Percentiles rank a stretch among this genome's conserved stretches.
Conservation (phyloP, 2,888 invertebrate genomes). For the Orthosia cruda region DNA sequence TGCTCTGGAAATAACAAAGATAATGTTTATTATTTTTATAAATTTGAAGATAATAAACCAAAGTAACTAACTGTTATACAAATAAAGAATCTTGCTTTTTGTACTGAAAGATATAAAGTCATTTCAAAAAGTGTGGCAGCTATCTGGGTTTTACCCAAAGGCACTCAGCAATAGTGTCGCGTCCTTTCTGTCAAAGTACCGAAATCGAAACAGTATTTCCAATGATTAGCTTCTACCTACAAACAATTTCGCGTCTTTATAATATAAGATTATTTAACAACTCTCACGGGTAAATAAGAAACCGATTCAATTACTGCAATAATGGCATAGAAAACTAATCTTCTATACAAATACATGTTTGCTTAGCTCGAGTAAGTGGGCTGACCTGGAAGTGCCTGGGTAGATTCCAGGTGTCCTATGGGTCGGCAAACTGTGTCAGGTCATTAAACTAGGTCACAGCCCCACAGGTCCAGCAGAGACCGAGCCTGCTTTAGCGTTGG, state of each 20-base stretch:
- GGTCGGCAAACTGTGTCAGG: slow-evolving; percentile 74
- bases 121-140: no score
- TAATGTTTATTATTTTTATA: no score
- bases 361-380: slow-evolving; percentile 30
- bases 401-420: slow-evolving; percentile 68
- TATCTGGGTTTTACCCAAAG: no score
- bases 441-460: slow-evolving; percentile 74
- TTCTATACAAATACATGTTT: slow-evolving; percentile 18
- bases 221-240: no score
- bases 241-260: no score
- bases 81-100: no score
- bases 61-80: no score
- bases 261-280: no score
- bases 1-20: no score
- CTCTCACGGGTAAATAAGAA: not conserved
- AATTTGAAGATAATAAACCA: no score
- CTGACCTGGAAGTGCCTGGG: slow-evolving; percentile 58
- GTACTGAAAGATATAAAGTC: no score
- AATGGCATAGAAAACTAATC: slow-evolving; percentile 23
- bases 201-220: not conserved
- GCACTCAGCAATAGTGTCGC: not conserved
- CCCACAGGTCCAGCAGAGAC: slow-evolving; percentile 44
- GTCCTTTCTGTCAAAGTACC: not conserved
- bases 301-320: slow-evolving; percentile 10
- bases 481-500: slow-evolving; percentile 24